Evolutionary conservation across 2,888 invertebrate species (phyloP), one percentile per base, ranked within the genome.

Genomic region (Druceiella hillmani): DNA sequence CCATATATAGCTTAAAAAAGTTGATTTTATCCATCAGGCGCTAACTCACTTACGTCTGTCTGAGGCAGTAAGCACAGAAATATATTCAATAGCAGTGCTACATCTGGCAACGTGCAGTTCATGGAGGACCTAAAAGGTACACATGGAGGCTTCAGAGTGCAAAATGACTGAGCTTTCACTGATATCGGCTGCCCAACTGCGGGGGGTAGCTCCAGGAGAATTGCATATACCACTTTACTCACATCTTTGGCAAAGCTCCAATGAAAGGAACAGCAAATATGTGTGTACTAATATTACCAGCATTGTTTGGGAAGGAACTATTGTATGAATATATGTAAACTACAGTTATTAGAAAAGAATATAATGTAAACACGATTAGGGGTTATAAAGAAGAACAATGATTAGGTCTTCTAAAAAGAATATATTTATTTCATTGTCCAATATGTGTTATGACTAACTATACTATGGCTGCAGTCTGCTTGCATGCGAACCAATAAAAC

Each of bases 221-320:
- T 66, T 94, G 43, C 69, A 82, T 31, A 85, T 88, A 62, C 86
- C 94, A 15, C 74, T 98, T 2, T 85, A 89, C 5, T 87, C 92
- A 1, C 69, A 97, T 15, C 87, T 97, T 5, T 97, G 98, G 95
- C 95, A 95, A 71, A 90, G 97, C 50, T 85, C 88, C 20, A 76
- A 93, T 36, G 97, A 95, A 95, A 64, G 97, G 97, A 41, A 97
- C 95, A 3, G 89, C 94, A 22, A 95, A 95, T 49, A 90, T 93
- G 94, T 91, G 63, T 74, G 81, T 62, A 36, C 33, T 26, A 20
- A 33, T 33, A n/a, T n/a, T n/a, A n/a, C n/a, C n/a, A n/a, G n/a
- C n/a, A n/a, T n/a, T n/a, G n/a, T n/a, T n/a, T n/a, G n/a, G n/a
- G n/a, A n/a, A n/a, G n/a, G n/a, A n/a, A n/a, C n/a, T n/a, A n/a